These are phyloP conservation scores for Trichomalopsis sarcophagae DNA, from an alignment of 1,140 invertebrate species.

Conservation along the genomic window DNA sequence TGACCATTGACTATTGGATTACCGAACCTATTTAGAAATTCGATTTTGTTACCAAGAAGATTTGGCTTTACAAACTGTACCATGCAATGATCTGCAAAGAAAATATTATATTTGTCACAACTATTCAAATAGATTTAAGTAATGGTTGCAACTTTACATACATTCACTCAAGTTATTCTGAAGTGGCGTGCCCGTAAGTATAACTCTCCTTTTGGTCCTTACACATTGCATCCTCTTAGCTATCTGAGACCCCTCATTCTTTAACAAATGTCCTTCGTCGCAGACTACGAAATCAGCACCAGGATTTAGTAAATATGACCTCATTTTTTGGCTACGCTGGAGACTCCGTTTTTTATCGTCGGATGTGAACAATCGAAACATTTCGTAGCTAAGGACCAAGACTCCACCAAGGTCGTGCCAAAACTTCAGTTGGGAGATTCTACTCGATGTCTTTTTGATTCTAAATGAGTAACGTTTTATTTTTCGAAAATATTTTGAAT, in stretches of 20 bases:
- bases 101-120: constrained; percentile 33
- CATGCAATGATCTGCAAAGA: constrained; percentile 92
- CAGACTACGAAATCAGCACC: constrained; percentile 93
- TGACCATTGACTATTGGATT: constrained; percentile 97
- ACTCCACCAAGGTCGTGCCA: constrained; percentile 91
- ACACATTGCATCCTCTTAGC: constrained; percentile 88
- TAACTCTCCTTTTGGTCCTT: constrained; percentile 85
- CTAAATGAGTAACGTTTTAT: constrained; percentile 32
- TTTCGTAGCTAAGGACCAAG: constrained; percentile 96
- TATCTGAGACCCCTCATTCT: constrained; percentile 89
- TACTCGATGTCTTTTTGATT: constrained; percentile 47
- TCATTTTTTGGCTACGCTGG: constrained; percentile 74
- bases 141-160: constrained; percentile 68
- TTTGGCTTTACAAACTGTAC: constrained; percentile 97
- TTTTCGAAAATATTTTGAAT: not conserved
- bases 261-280: constrained; percentile 94
- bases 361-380: constrained; percentile 88
- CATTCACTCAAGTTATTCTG: constrained; percentile 97
- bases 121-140: constrained; percentile 9
- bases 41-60: constrained; percentile 90
- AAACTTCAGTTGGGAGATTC: constrained; percentile 75
- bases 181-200: constrained; percentile 94
- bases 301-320: constrained; percentile 72
- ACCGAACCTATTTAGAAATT: constrained; percentile 92
- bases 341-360: constrained; percentile 78